Conservation (phyloP, 2,113 vertebrate species). For the Mustelus asterias region DNA sequence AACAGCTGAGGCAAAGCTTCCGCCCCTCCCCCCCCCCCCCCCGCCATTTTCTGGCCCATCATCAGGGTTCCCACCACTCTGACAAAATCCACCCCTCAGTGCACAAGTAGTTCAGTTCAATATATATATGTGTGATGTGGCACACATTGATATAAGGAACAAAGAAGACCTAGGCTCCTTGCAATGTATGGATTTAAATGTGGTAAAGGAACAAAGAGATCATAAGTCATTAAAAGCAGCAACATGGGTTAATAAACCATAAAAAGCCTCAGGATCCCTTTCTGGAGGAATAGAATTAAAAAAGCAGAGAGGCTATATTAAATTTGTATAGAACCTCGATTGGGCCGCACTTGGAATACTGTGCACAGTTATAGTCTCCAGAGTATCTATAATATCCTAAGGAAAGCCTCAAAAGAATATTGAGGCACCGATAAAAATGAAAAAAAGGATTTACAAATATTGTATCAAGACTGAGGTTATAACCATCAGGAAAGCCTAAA, state of each 20-base stretch:
- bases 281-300: neutral
- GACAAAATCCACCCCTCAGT: neutral
- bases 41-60: no score
- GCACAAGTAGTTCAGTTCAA: neutral
- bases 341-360: neutral
- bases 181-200: neutral
- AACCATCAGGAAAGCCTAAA: neutral
- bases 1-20: no score
- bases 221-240: neutral
- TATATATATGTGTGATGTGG: neutral
- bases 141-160: neutral
- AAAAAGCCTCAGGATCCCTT: neutral
- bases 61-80: neutral
- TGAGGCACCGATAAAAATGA: neutral
- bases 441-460: neutral
- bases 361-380: neutral
- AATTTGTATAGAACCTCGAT: neutral
- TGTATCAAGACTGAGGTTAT: neutral
- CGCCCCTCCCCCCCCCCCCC: no score
- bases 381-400: neutral
- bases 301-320: neutral
- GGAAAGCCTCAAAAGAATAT: neutral
- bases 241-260: neutral
- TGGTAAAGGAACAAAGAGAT: neutral
- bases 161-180: neutral